Base-by-base conservation (phyloP, 64 coral and sea anemone genomes). In the Trachythela sp. region DNA sequence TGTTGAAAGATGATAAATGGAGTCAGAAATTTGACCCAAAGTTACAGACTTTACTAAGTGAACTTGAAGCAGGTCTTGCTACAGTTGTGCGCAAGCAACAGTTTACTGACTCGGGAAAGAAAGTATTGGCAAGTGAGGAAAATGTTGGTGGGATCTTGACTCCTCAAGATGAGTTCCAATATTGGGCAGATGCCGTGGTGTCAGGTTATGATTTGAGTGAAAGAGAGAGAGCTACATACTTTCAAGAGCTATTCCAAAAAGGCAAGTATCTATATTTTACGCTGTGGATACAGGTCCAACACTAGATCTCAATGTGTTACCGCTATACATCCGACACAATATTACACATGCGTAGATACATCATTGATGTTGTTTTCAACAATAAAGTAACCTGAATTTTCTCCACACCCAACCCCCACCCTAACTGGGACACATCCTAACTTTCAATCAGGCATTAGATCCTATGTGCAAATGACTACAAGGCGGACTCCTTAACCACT, bases 161-260 rank as follows among this genome's bases (percentile, higher is more conserved):
- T 15, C 96, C 96, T 17, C 93, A 99, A 88, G 96, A 99, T 91
- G 96, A 99, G 67, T 95, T 99, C 85, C 93, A 99, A 34, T 99
- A 93, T 48, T 99, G 96, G 96, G 91, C 93, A 24, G 96, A 99
- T 91, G 93, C 96, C 24, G 92, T 93, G 15, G 59, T 99, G 13
- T 99, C 96, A 36, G 96, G 96, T 22, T 99, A 99, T 86, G 96
- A 99, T 84, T 83, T 99, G 52, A 92, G 93, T 56, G 96, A 99
- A 58, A 87, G 93, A 64, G 96, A 99, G 58, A 32, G 96, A 84
- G 96, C 96, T 39, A 87, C 93, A n/a, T 99, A 93, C 89, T 94
- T 99, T 59, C 96, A 99, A 86, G 96, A 99, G 41, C 89, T 88
- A 85, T 99, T 99, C 92, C 96, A 99, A 80, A 99, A 93, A 95